Base-by-base conservation (phyloP, 2,113 vertebrate species). In the Megaptera novaeangliae region DNA sequence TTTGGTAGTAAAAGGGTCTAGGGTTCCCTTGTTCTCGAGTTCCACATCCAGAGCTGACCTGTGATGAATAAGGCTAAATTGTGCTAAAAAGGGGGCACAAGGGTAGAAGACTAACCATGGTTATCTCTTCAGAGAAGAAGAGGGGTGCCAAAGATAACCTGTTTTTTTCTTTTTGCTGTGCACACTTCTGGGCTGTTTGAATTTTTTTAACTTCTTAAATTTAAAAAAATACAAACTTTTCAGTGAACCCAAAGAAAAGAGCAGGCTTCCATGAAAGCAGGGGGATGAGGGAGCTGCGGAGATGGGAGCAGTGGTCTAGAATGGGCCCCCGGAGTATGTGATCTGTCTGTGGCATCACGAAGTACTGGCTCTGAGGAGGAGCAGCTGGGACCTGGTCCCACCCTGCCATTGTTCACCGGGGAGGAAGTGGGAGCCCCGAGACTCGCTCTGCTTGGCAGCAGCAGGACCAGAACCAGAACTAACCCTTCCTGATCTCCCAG, bases 401-500 rank as follows among this genome's bases (percentile, higher is more conserved):
- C 74, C 52, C 84, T 36, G n/a, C n/a, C 66, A 4, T 39, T 92
- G 87, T 95, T 89, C 46, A 63, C 71, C 34, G 1, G 55, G 39
- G 12, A 93, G 85, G 36, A 96, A 88, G 59, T 29, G 55, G 82
- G 44, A 74, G 41, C 49, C 66, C 69, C 3, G 6, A 31, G 49
- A 93, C 41, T 72, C 14, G 0, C 23, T 59, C n/a, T 31, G 64
- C 46, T 68, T 92, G 90, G 81, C 64, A 77, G 64, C 71, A 21
- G 82, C 68, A 81, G 75, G 74, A 64, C 81, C 81, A 71, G 11
- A 94, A 21, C 49, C 23, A n/a, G 46, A 90, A 74, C 88, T n/a
- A 18, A 5, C 59, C 86, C 57, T 66, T 96, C 78, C 97, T 92
- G 88, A 74, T 96, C 59, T 63, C 75, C 95, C 75, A 46, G 66